A percentile compares a stretch with the other conserved stretches of the same genome.
These are phyloP conservation scores for Pyrrhia umbra DNA, from an alignment of 2,888 invertebrate genomes.

Conservation along the genomic window DNA sequence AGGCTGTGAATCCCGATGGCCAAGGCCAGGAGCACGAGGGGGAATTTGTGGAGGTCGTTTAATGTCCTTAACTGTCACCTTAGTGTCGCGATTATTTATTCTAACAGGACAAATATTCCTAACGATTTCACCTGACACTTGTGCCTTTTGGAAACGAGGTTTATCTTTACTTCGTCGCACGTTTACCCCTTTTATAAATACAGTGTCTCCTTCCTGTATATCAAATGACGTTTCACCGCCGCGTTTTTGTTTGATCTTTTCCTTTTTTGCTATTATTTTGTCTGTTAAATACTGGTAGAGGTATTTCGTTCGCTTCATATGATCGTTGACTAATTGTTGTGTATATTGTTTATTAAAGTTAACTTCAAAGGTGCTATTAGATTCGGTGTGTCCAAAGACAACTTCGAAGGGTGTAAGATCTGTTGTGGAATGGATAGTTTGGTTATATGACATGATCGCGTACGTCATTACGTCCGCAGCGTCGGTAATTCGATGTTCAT, in stretches of 20 bases:
- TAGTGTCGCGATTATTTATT: not conserved
- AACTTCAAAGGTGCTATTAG: conserved; percentile 39
- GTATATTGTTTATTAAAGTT: conserved; percentile 25
- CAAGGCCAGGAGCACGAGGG: not conserved
- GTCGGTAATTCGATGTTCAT: conserved; percentile 48
- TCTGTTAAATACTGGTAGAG: not conserved
- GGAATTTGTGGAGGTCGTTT: not conserved
- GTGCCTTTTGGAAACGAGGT: no score
- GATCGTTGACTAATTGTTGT: conserved; percentile 45
- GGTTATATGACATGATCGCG: conserved; percentile 57
- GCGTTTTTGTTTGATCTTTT: not conserved
- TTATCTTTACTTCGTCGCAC: no score
- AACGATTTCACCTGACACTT: not conserved
- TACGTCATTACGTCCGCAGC: conserved; percentile 30
- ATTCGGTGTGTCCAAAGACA: conserved; percentile 58
- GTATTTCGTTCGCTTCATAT: no score
- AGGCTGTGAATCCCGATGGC: not conserved
- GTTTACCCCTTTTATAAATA: no score
- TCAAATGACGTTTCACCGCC: not conserved
- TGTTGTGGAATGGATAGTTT: conserved; percentile 46
- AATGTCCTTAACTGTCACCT: not conserved
- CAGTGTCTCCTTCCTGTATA: no score
- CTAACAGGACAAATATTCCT: not conserved
- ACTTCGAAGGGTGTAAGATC: conserved; percentile 1
- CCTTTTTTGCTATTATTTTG: not conserved